Evolutionary conservation across 2,888 invertebrate species (phyloP), one percentile per base, ranked within the genome.

Genomic region (Noctua comes): DNA sequence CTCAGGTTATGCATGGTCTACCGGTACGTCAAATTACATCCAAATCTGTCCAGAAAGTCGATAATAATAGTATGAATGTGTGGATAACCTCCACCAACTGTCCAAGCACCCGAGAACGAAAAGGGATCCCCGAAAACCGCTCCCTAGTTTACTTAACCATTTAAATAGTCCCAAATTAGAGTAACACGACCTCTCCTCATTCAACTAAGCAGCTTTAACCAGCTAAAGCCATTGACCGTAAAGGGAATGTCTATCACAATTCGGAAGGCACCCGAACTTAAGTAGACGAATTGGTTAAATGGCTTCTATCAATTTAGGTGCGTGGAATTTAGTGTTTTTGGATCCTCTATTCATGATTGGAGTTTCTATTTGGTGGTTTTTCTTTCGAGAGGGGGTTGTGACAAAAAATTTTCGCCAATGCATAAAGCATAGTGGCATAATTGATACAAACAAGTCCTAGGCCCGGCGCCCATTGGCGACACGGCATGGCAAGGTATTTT

Each of bases 231-330:
- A 91, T 86, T 93, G 94, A 93, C 93, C 89, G 87, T 51, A 82
- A 68, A 79, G 93, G 92, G 91, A 83, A 86, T 90, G 92, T 92
- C 93, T 88, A 91, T 93, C 92, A 91, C 87, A 91, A 93, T 93
- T 91, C 91, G 77, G 90, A 84, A 76, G 76, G 83, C 87, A 82
- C 86, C 89, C 82, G 85, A 88, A 85, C 89, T 93, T 91, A 93
- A 93, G 87, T 92, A 91, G 89, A 83, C 84, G 82, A 93, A 95
- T 94, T 94, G 93, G 91, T 93, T 94, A 92, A 94, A 93, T 87
- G 91, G 82, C 87, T 87, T 82, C 84, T 87, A 85, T 87, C 84
- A 85, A 84, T 86, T 88, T 86, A 73, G 66, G 43, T 76, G 66
- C 48, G 31, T 64, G 65, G 77, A 76, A 72, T 84, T 83, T 83